Evolutionary conservation across 2,888 invertebrate species (phyloP).

Genomic region (Torymus texanus): DNA sequence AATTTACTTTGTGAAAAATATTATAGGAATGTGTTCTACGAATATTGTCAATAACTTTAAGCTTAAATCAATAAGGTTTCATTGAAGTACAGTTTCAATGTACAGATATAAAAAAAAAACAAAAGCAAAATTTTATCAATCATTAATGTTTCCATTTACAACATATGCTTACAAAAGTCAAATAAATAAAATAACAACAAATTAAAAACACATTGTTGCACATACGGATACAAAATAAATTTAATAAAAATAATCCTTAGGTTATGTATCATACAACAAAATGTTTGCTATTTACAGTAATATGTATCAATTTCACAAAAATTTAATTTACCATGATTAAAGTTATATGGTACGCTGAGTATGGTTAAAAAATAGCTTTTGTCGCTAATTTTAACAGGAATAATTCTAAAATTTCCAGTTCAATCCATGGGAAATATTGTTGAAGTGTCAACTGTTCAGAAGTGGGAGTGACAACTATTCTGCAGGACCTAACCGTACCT

Average conservation of each 20-base stretch:
- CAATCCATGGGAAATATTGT: conserved; percentile 29
- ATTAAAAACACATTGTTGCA: conserved; percentile 2
- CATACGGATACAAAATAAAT: not conserved
- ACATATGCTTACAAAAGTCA: too few relatives aligned
- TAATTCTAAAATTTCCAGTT: conserved; percentile 22
- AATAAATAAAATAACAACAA: not conserved
- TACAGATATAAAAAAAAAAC: too few relatives aligned
- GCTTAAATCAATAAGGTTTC: too few relatives aligned
- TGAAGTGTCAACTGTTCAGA: conserved; percentile 40
- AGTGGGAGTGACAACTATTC: conserved; percentile 49
- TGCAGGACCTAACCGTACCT: conserved; percentile 35
- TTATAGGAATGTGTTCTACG: too few relatives aligned
- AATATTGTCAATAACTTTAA: too few relatives aligned
- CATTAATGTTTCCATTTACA: too few relatives aligned
- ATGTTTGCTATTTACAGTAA: not conserved
- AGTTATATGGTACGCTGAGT: not conserved
- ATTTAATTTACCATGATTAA: conserved; percentile 48
- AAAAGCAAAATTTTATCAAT: too few relatives aligned
- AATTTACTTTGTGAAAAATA: too few relatives aligned
- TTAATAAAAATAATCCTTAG: conserved; percentile 3
- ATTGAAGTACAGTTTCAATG: too few relatives aligned
- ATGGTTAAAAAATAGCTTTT: not conserved
- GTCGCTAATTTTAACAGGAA: not conserved
- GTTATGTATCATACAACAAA: conserved; percentile 21
- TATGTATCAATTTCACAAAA: not conserved